Percentiles rank a stretch among this genome's conserved stretches.
Conservation (phyloP, 2,888 invertebrate genomes). For the Melieria picta region DNA sequence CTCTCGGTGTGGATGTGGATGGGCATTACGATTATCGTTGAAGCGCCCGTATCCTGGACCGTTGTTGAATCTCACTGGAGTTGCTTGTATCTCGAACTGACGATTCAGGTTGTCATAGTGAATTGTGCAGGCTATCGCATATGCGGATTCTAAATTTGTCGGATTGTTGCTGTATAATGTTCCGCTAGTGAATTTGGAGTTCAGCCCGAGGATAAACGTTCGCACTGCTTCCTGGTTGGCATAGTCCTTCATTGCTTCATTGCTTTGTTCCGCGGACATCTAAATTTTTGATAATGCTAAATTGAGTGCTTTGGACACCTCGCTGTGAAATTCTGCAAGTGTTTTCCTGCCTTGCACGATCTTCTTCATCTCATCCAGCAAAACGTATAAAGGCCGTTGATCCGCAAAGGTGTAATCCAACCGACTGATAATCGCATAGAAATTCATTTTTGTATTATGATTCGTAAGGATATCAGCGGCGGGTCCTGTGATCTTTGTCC, state of each 20-base stretch:
- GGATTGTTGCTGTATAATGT: too few species aligned
- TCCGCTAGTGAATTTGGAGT: too few species aligned
- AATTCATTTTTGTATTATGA: not conserved
- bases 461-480: not conserved
- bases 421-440: not conserved
- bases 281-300: slow-evolving; percentile 1
- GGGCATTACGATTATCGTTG: not conserved
- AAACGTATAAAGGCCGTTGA: slow-evolving; percentile 19
- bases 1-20: slow-evolving; percentile 1
- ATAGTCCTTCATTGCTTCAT: not conserved
- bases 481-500: not conserved
- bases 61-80: not conserved
- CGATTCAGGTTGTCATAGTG: too few species aligned
- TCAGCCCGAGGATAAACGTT: not conserved
- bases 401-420: not conserved
- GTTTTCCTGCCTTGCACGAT: slow-evolving; percentile 18
- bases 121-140: too few species aligned
- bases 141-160: too few species aligned
- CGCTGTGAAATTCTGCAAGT: slow-evolving; percentile 13
- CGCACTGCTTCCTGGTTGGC: not conserved
- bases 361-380: slow-evolving; percentile 13
- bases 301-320: not conserved
- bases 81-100: too few species aligned
- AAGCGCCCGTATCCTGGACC: not conserved
- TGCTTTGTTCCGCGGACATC: slow-evolving; percentile 1